Conservation (phyloP, 2,888 invertebrate genomes). For the Sminthurinus aureus region DNA sequence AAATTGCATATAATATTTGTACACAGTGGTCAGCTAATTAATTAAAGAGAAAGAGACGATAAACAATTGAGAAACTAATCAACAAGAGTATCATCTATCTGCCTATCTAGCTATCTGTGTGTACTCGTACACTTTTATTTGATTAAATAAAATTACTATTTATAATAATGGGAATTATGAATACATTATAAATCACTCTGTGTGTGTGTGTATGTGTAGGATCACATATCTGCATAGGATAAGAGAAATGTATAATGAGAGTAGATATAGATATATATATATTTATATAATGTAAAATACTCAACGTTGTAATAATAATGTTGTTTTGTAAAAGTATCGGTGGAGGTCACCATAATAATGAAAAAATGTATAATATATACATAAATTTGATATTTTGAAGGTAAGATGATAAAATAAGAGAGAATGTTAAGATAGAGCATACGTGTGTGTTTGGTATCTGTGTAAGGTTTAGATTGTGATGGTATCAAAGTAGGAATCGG, state of each 20-base stretch:
- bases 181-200: background rate
- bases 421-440: slow-evolving; percentile 5
- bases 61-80: too few species aligned
- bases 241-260: background rate
- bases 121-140: background rate
- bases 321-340: background rate
- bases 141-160: background rate
- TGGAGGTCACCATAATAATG: background rate
- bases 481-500: slow-evolving; percentile 44
- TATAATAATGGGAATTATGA: background rate
- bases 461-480: slow-evolving; percentile 21
- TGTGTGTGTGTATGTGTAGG: background rate
- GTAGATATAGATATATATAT: too few species aligned
- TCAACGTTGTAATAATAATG: too few species aligned
- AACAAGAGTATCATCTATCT: background rate
- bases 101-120: background rate
- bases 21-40: too few species aligned
- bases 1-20: too few species aligned
- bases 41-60: too few species aligned
- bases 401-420: slow-evolving; percentile 37
- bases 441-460: background rate
- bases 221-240: background rate
- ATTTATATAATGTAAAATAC: too few species aligned
- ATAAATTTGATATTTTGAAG: slow-evolving; percentile 32
- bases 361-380: background rate